Evolutionary conservation across 2,797 vertebrate species (phyloP).

Genomic region (Rhynchotus rufescens): DNA sequence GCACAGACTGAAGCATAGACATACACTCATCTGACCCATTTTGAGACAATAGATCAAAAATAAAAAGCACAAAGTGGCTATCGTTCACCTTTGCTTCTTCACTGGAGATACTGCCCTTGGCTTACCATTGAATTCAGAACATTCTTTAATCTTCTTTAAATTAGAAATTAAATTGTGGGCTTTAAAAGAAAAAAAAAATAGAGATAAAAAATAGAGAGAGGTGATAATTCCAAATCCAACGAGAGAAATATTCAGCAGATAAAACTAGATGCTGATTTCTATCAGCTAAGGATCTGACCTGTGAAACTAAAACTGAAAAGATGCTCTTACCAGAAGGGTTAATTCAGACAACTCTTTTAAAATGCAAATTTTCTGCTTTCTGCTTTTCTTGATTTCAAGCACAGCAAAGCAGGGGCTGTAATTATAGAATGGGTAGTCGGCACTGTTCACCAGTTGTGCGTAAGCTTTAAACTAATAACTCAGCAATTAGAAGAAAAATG

Average conservation of each 20-base stretch:
- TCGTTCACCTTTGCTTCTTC: not conserved
- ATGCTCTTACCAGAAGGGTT: conserved; percentile 32
- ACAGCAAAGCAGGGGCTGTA: conserved; percentile 59
- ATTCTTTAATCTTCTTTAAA: not conserved
- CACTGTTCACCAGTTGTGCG: conserved; percentile 77
- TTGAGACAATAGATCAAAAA: conserved; percentile 17
- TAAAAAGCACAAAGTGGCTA: not conserved
- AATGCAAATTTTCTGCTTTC: conserved; percentile 56
- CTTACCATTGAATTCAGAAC: not conserved
- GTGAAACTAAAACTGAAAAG: not conserved
- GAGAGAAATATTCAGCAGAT: not conserved
- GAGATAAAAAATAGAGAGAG: not conserved
- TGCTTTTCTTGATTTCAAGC: conserved; percentile 62
- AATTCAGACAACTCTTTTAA: conserved; percentile 41
- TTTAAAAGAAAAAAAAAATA: not conserved
- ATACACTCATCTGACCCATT: not conserved
- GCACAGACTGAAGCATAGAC: not conserved
- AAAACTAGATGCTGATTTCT: not conserved
- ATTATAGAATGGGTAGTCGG: conserved; percentile 77
- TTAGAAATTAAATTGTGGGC: conserved; percentile 28
- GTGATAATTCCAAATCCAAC: not conserved
- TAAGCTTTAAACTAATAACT: conserved; percentile 85
- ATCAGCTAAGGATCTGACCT: conserved; percentile 5
- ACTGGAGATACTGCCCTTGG: conserved; percentile 3
- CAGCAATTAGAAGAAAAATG: conserved; percentile 87